Evolutionary conservation across 2,113 vertebrate species (phyloP).

Genomic region (Edolisoma coerulescens): DNA sequence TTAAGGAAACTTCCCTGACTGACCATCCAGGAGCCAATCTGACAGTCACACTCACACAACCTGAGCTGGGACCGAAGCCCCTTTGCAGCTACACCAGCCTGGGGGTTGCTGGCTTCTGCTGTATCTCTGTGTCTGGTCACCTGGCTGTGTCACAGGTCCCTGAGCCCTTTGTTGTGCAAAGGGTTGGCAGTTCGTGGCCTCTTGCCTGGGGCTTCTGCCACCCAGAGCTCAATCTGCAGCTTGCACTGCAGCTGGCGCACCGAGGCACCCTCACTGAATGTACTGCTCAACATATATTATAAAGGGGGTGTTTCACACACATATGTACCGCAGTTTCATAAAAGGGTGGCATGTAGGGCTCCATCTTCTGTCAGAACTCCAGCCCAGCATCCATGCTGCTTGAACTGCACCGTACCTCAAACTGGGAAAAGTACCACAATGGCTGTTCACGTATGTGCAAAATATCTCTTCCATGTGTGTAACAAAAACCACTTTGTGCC

Average conservation of each 20-base stretch:
- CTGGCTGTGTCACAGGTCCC: too few species aligned
- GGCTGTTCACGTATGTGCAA: background rate
- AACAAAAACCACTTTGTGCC: fast-evolving
- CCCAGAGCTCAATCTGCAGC: background rate
- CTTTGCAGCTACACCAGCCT: too few species aligned
- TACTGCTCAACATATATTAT: background rate
- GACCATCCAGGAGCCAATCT: background rate
- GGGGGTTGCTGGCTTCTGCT: fast-evolving
- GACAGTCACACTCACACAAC: background rate
- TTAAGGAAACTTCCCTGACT: background rate
- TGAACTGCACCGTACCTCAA: background rate
- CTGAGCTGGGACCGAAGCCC: background rate
- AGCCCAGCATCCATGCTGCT: fast-evolving
- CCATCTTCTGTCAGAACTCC: background rate
- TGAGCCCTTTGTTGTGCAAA: fast-evolving
- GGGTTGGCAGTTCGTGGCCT: fast-evolving
- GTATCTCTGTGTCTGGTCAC: background rate
- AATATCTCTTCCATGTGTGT: background rate
- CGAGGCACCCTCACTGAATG: background rate
- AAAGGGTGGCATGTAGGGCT: background rate
- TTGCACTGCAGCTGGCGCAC: too few species aligned
- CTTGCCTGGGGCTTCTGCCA: background rate
- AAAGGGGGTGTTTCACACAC: fast-evolving
- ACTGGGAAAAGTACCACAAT: background rate
- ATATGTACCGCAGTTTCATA: background rate